A percentile compares a stretch with the other conserved stretches of the same genome.
Evolutionary conservation across 2,797 vertebrate species (phyloP).

Genomic region (Spea hammondii): DNA sequence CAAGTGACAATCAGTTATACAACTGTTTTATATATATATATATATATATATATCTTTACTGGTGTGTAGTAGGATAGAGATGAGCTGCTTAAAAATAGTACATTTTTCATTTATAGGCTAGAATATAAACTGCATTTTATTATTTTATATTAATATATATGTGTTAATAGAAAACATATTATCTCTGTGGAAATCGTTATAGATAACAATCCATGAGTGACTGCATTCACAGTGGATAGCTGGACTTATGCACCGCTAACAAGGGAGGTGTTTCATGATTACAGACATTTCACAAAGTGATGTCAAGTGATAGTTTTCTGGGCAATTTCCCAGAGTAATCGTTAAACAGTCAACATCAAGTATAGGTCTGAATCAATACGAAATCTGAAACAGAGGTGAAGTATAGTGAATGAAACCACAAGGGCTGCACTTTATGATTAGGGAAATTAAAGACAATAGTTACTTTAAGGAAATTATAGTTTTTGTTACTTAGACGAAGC

Average conservation of each 20-base stretch:
- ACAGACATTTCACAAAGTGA: constrained; percentile 6
- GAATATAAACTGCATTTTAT: too few relatives aligned
- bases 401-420: too few relatives aligned
- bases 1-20: too few relatives aligned
- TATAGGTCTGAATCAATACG: constrained; percentile 14
- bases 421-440: not conserved
- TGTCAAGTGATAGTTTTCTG: constrained; percentile 11
- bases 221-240: not conserved
- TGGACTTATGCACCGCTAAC: constrained; percentile 15
- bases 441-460: constrained; percentile 13
- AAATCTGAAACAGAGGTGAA: not conserved
- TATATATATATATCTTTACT: too few relatives aligned
- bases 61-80: too few relatives aligned
- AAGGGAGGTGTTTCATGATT: constrained; percentile 8
- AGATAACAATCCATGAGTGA: not conserved
- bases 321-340: constrained; percentile 28
- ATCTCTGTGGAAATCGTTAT: too few relatives aligned
- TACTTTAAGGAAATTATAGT: constrained; percentile 19
- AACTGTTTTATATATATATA: too few relatives aligned
- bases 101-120: too few relatives aligned
- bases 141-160: too few relatives aligned
- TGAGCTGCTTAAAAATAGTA: too few relatives aligned
- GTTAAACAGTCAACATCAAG: constrained; percentile 37
- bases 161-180: too few relatives aligned
- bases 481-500: not conserved